These are phyloP conservation scores for Acanthosoma haemorrhoidale DNA, from an alignment of 2,888 invertebrate genomes.

Conservation along the genomic window DNA sequence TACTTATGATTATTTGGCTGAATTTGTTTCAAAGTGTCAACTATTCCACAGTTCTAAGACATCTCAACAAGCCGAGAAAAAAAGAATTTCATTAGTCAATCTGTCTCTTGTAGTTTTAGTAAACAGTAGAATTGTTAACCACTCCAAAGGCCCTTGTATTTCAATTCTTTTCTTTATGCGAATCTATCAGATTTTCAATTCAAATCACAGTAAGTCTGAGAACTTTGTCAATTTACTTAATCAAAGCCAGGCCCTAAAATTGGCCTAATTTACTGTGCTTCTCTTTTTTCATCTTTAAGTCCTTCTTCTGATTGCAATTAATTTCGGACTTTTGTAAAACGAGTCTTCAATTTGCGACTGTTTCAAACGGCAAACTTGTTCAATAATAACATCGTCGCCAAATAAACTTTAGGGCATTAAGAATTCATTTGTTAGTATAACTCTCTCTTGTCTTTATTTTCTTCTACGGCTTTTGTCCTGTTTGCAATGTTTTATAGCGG, in stretches of 20 bases:
- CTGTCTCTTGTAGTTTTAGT: not conserved
- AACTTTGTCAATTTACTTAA: not conserved
- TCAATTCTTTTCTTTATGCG: not conserved
- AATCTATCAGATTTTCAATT: conserved; percentile 8
- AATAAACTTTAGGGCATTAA: too few species aligned
- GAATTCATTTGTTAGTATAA: too few species aligned
- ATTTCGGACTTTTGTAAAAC: not conserved
- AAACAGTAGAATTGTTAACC: not conserved
- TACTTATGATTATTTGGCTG: too few species aligned
- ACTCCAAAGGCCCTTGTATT: not conserved
- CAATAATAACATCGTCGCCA: not conserved
- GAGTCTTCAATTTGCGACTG: not conserved
- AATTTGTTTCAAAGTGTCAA: too few species aligned
- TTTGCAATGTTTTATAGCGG: too few species aligned
- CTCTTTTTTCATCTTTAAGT: not conserved
- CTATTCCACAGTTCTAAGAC: not conserved
- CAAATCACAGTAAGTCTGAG: not conserved
- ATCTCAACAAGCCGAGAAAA: not conserved
- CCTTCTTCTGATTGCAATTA: not conserved
- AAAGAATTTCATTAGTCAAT: not conserved
- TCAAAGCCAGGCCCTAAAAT: not conserved
- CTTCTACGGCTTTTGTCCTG: too few species aligned
- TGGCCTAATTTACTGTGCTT: not conserved
- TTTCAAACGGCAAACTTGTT: not conserved
- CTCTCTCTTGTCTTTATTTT: too few species aligned